These are phyloP conservation scores for Ciconia nigra DNA, from an alignment of 2,797 vertebrate genomes.

Conservation along the genomic window DNA sequence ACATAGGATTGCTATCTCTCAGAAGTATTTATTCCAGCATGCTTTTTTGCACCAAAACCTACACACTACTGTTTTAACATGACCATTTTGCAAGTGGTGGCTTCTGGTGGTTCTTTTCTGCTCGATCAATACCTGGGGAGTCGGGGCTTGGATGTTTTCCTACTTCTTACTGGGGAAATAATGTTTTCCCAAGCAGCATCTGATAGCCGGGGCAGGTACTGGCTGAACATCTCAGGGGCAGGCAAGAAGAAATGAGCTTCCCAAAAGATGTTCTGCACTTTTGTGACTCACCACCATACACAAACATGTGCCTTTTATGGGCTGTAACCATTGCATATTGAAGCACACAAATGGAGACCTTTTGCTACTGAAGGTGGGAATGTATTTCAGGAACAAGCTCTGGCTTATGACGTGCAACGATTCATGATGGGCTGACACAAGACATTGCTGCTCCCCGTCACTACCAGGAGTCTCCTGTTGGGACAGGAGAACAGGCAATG, in stretches of 20 bases:
- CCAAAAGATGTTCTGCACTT: background rate
- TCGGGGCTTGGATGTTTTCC: background rate
- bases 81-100: background rate
- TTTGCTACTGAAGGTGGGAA: background rate
- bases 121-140: rapidly evolving
- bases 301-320: background rate
- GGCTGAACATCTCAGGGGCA: background rate
- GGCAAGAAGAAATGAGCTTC: background rate
- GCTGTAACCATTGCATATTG: background rate
- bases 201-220: background rate
- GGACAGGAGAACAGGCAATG: background rate
- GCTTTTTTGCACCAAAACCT: background rate
- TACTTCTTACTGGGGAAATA: background rate
- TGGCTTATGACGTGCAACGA: background rate
- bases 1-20: background rate
- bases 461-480: background rate
- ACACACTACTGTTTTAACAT: background rate
- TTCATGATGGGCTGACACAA: background rate
- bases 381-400: background rate
- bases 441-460: background rate
- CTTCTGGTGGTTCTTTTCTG: background rate
- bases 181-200: background rate
- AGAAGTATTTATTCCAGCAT: background rate
- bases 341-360: background rate
- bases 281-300: background rate